Conservation (phyloP, 2,888 invertebrate species). For the Ochropleura leucogaster region DNA sequence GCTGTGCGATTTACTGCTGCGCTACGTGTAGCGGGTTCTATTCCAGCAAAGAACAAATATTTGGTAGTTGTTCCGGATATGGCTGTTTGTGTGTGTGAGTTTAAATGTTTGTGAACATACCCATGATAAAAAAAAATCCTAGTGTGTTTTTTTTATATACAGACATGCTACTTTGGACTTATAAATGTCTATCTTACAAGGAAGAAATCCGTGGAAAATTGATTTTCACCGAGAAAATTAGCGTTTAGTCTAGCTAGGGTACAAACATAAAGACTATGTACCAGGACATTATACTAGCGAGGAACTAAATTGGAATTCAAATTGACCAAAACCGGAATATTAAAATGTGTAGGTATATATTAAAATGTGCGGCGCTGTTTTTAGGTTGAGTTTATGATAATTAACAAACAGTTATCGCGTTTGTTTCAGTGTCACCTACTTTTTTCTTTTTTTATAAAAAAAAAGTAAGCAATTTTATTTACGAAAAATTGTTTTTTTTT, state of each 20-base stretch:
- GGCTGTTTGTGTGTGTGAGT: no score
- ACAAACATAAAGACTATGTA: constrained; percentile 44
- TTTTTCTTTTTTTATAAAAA: neutral
- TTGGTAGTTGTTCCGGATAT: no score
- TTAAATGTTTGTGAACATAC: no score
- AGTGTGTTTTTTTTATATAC: no score
- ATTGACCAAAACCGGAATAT: constrained; percentile 33
- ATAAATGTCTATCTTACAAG: neutral
- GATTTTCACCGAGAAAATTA: constrained; percentile 2
- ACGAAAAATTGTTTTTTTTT: neutral
- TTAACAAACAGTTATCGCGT: neutral
- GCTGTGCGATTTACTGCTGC: no score
- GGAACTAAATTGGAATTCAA: constrained; percentile 35
- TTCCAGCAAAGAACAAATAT: no score
- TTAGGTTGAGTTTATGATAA: constrained; percentile 15
- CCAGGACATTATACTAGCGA: constrained; percentile 39
- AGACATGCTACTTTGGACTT: no score
- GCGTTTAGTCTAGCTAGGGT: constrained; percentile 19
- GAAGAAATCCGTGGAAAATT: neutral
- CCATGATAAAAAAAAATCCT: no score
- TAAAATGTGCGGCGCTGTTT: constrained; percentile 17
- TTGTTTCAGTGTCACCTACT: constrained; percentile 10
- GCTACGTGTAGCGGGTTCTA: no score
- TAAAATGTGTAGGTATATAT: constrained; percentile 14
- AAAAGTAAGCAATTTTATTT: no score